These are phyloP conservation scores for Sitta carolinensis DNA, from an alignment of 2,797 vertebrate species.

Conservation along the genomic window DNA sequence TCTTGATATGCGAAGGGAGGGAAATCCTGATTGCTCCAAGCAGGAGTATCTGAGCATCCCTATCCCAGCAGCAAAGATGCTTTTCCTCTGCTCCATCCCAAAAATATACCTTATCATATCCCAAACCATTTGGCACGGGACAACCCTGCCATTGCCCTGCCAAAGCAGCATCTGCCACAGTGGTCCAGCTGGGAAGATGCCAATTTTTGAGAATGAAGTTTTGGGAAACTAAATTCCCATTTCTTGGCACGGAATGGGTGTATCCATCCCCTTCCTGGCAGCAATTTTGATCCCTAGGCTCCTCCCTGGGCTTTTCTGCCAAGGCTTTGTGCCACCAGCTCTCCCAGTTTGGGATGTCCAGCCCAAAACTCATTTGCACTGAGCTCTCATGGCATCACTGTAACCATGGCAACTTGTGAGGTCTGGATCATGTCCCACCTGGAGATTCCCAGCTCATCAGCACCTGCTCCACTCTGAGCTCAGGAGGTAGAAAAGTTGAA, in stretches of 20 bases:
- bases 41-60: neutral
- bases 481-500: neutral
- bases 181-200: slow-evolving; percentile 32
- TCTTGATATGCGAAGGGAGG: fast-evolving
- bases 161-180: neutral
- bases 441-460: neutral
- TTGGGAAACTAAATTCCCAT: neutral
- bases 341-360: neutral
- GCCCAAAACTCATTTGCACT: neutral
- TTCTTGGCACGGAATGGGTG: neutral
- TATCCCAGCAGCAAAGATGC: neutral
- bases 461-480: neutral
- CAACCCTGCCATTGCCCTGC: neutral
- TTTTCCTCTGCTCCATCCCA: neutral
- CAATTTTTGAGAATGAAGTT: neutral
- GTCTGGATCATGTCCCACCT: fast-evolving
- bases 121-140: neutral
- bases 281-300: neutral
- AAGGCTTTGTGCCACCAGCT: neutral
- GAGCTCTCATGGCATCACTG: neutral
- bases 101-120: neutral
- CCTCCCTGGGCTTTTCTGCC: neutral
- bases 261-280: neutral
- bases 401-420: neutral
- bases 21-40: fast-evolving